Base-by-base conservation (phyloP, 2,888 invertebrate genomes). In the Athrips mouffetella region DNA sequence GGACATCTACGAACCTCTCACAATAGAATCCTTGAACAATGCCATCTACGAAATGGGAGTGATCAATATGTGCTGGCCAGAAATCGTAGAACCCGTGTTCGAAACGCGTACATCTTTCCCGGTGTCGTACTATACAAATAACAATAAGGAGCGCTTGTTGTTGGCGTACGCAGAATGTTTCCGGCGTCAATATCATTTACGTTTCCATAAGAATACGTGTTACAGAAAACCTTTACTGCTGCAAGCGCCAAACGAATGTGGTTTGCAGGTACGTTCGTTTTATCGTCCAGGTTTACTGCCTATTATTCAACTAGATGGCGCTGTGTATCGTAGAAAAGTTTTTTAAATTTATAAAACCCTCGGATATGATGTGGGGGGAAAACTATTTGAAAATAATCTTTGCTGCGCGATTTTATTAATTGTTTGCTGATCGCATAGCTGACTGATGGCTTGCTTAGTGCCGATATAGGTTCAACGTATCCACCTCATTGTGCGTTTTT, bases 151-250 rank as follows among this genome's bases (percentile, higher is more conserved):
- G 72, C 91, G 92, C 44, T 70, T 94, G 10, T 67, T 94, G 7
- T 73, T 95, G 37, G 89, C 94, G 46, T 93, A 94, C 63, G 92
- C 94, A 0, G 95, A 95, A 75, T 95, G 94, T 73, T 95, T 95
- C 69, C 90, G 95, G 11, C 88, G 90, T 45, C 95, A 95, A 63
- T 94, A 91, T 76, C 78, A 84, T 47, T 78, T 87, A 47, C 80
- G 89, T 42, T 92, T 89, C 73, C 60, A 59, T 0, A 88, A 89
- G 0, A 73, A 90, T 10, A 18, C 30, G 3, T 44, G 11, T 13
- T 44, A 44, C 21, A 88, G 94, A 44, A 91, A 91, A 54, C 93
- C 94, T 0, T 66, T 94, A 47, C 84, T 95, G 33, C 70, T 96
- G 47, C 94, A 92, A 45, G 89, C 91, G 35, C 91, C 92, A 45